Evolutionary conservation across 2,888 invertebrate species (phyloP).

Genomic region (Cataglyphis rosenhaueri): DNA sequence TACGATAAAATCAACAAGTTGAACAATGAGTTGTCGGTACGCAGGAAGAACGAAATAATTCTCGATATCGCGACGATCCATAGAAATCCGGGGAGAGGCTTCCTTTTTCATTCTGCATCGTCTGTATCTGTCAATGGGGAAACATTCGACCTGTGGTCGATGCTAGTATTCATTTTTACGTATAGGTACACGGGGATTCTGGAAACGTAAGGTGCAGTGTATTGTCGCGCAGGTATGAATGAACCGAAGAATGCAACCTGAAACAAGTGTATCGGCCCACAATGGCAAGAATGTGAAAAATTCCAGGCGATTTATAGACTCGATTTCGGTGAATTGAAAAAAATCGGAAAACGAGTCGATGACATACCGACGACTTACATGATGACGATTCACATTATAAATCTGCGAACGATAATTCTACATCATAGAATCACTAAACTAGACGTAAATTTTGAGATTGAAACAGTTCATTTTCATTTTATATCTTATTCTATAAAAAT

Average conservation of each 20-base stretch:
- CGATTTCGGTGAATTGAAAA: slow-evolving; percentile 52
- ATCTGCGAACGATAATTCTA: neutral
- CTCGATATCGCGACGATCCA: slow-evolving; percentile 75
- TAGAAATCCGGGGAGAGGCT: slow-evolving; percentile 27
- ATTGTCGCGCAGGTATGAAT: slow-evolving; percentile 82
- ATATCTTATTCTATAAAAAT: neutral
- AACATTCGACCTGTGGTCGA: slow-evolving; percentile 62
- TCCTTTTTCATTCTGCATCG: slow-evolving; percentile 63
- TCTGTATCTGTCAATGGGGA: slow-evolving; percentile 66
- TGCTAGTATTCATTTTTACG: slow-evolving; percentile 34
- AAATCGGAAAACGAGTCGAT: slow-evolving; percentile 3
- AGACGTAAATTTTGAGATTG: slow-evolving; percentile 45
- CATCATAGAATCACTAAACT: neutral
- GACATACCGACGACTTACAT: neutral
- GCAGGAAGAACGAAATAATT: slow-evolving; percentile 76
- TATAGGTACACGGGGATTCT: slow-evolving; percentile 60
- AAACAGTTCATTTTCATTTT: neutral
- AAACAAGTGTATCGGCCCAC: slow-evolving; percentile 83
- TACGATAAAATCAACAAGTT: slow-evolving; percentile 83
- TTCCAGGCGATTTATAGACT: slow-evolving; percentile 80
- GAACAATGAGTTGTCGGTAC: slow-evolving; percentile 45
- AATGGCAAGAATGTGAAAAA: slow-evolving; percentile 79
- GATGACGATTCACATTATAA: neutral
- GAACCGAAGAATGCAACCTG: slow-evolving; percentile 77
- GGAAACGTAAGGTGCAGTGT: slow-evolving; percentile 82